Conservation (phyloP, 2,888 invertebrate genomes). For the Diaprepes abbreviatus region DNA sequence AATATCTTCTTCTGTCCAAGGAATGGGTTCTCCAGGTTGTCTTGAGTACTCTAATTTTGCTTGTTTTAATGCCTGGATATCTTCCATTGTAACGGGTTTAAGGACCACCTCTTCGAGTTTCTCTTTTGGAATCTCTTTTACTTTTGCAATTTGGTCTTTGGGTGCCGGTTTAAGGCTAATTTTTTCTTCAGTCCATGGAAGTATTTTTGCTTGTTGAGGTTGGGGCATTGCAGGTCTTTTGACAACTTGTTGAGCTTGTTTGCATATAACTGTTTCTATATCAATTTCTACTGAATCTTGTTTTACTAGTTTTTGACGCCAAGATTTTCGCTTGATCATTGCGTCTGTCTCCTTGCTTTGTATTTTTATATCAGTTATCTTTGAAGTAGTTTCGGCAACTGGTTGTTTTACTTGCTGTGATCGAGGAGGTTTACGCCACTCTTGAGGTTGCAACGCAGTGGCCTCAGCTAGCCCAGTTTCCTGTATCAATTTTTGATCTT, state of each 20-base stretch:
- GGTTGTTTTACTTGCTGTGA: not conserved
- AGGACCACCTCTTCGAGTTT: constrained; percentile 68
- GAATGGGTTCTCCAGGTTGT: constrained; percentile 62
- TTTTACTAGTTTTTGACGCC: constrained; percentile 32
- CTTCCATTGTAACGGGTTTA: constrained; percentile 43
- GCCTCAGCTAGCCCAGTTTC: not conserved
- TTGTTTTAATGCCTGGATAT: constrained; percentile 43
- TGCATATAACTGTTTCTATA: constrained; percentile 40
- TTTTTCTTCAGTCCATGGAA: constrained; percentile 77
- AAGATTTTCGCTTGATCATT: constrained; percentile 3
- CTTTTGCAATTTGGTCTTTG: constrained; percentile 56
- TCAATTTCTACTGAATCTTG: constrained; percentile 46
- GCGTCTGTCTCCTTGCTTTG: constrained; percentile 1
- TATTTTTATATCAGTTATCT: not conserved
- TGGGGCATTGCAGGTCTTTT: constrained; percentile 22
- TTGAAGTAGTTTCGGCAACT: not conserved
- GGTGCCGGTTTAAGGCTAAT: constrained; percentile 69
- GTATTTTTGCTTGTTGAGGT: constrained; percentile 49
- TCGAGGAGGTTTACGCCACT: constrained; percentile 12
- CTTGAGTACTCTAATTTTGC: constrained; percentile 42
- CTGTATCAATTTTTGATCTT: not conserved
- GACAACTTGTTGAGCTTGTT: constrained; percentile 29
- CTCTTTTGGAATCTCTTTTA: constrained; percentile 70
- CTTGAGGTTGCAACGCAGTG: not conserved
- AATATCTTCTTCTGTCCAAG: constrained; percentile 77